Evolutionary conservation across 2,888 invertebrate genomes (phyloP).

Genomic region (Acrobeloides nanus): DNA sequence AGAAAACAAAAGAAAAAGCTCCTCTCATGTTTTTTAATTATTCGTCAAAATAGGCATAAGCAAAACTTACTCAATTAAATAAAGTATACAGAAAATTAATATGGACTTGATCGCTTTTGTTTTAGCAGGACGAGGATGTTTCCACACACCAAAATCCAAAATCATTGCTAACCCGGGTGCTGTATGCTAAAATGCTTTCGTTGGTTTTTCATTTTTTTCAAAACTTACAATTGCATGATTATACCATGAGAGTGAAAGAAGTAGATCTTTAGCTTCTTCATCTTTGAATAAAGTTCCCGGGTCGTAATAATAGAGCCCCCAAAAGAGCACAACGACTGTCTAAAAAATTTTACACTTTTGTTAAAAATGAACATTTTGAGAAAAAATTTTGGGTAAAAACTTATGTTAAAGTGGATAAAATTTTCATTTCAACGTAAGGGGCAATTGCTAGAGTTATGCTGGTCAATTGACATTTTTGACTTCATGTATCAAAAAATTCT

Average conservation of each 20-base stretch:
- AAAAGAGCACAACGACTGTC: constrained; percentile 46
- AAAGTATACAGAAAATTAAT: constrained; percentile 24
- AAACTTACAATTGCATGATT: constrained; percentile 41
- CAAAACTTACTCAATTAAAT: constrained; percentile 36
- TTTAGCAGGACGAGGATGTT: constrained; percentile 25
- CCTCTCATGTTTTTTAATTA: too few relatives aligned
- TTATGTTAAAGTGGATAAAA: too few relatives aligned
- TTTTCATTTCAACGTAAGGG: too few relatives aligned
- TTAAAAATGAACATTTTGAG: neutral
- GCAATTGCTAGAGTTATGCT: too few relatives aligned
- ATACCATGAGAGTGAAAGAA: constrained; percentile 35
- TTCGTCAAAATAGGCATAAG: neutral
- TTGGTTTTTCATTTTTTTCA: neutral
- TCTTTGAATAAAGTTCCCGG: constrained; percentile 35
- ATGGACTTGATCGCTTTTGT: constrained; percentile 18
- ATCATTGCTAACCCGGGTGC: constrained; percentile 37
- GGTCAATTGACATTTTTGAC: too few relatives aligned
- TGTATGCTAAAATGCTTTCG: constrained; percentile 36
- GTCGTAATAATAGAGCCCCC: constrained; percentile 37
- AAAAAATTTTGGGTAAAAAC: too few relatives aligned
- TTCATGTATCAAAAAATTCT: too few relatives aligned
- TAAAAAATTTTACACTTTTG: constrained; percentile 13
- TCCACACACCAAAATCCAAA: constrained; percentile 35
- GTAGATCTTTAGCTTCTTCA: constrained; percentile 30
- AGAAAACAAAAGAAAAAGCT: too few relatives aligned